phyloP scores from a whole-genome alignment of 2,113 vertebrate genomes.

The Atrichornis clamosus region DNA sequence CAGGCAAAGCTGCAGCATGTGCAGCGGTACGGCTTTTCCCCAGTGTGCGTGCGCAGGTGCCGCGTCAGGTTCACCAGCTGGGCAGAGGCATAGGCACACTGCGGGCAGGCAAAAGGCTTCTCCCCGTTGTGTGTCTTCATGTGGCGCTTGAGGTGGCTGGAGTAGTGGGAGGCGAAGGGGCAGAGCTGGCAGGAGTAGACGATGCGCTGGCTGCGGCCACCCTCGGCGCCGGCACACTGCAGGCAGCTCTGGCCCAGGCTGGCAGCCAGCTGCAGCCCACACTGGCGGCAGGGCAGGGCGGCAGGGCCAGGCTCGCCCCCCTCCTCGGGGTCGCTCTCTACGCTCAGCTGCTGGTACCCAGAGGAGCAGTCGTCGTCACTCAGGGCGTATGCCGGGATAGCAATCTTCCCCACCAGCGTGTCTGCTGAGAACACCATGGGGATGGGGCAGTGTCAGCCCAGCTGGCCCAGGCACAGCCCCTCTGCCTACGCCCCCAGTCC shows the following conservation, averaged over 20 bases:
- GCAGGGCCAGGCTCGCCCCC: conserved; percentile 73
- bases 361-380: conserved; percentile 86
- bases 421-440: conserved; percentile 72
- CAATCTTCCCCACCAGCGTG: conserved; percentile 83
- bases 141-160: conserved; percentile 96
- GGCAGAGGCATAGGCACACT: conserved; percentile 92
- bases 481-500: not conserved
- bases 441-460: not conserved
- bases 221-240: conserved; percentile 55
- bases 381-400: conserved; percentile 84
- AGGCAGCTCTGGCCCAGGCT: conserved; percentile 69
- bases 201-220: conserved; percentile 69
- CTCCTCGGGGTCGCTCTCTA: conserved; percentile 86
- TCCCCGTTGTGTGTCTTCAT: conserved; percentile 99
- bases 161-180: conserved; percentile 93
- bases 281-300: conserved; percentile 83
- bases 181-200: conserved; percentile 91
- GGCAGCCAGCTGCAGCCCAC: conserved; percentile 81
- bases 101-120: conserved; percentile 91
- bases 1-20: conserved; percentile 90
- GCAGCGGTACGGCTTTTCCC: conserved; percentile 97
- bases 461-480: not conserved
- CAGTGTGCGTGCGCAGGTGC: conserved; percentile 94
- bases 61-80: conserved; percentile 97
- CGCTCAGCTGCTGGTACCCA: conserved; percentile 83